These are phyloP conservation scores for Cyanocitta stelleri DNA, from an alignment of 2,113 vertebrate genomes.

Conservation along the genomic window DNA sequence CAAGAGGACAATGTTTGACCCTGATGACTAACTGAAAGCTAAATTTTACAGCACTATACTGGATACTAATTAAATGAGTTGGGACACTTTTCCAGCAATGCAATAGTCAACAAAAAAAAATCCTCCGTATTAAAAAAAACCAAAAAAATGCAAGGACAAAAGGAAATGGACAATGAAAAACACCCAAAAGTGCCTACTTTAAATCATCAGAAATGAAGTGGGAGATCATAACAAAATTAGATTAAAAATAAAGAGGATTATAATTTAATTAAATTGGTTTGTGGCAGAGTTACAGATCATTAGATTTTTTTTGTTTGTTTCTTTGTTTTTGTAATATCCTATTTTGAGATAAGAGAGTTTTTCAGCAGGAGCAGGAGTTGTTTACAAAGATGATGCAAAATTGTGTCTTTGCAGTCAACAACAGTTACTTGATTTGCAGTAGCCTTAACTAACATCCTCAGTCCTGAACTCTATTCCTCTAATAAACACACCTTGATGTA, in stretches of 20 bases:
- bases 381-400: not conserved
- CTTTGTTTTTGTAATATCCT: not conserved
- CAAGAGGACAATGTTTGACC: not conserved
- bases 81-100: not conserved
- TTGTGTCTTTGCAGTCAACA: not conserved
- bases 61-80: conserved; percentile 16
- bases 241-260: conserved; percentile 30
- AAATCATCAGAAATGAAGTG: not conserved
- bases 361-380: not conserved
- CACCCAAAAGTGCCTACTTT: not conserved
- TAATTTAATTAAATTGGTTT: conserved; percentile 2
- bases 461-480: not conserved
- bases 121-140: not conserved
- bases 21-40: conserved; percentile 29
- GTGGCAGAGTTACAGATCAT: not conserved
- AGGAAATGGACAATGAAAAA: not conserved
- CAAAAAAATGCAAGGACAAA: not conserved
- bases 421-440: not conserved
- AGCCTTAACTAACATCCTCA: not conserved
- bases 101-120: not conserved
- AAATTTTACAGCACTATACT: not conserved
- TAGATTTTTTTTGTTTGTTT: not conserved
- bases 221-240: not conserved
- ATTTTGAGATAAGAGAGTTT: not conserved
- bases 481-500: not conserved